Evolutionary conservation across 2,797 vertebrate genomes (phyloP).

Genomic region (Halcyon chelicuti): DNA sequence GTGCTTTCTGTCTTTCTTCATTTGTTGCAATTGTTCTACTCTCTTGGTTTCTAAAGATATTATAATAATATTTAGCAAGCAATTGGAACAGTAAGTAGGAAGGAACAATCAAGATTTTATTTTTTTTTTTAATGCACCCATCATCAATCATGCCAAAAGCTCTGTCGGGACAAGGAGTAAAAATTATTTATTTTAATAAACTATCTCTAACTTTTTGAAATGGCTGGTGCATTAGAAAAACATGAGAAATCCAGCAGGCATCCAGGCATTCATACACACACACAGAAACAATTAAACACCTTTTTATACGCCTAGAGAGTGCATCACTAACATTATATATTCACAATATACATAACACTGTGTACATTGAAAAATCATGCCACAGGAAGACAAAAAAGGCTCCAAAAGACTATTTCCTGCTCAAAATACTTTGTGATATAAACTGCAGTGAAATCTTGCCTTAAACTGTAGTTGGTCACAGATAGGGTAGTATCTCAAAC

Average conservation of each 20-base stretch:
- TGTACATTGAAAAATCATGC: background rate
- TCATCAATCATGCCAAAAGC: background rate
- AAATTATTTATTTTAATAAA: background rate
- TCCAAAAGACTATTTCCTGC: background rate
- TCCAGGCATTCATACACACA: background rate
- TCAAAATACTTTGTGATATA: background rate
- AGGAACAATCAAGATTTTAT: background rate
- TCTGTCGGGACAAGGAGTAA: background rate
- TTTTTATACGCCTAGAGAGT: background rate
- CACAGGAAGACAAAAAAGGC: background rate
- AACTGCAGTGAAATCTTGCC: background rate
- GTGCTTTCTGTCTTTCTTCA: conserved; percentile 84
- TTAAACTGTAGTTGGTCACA: background rate
- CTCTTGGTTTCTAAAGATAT: conserved; percentile 82
- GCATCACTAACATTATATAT: background rate
- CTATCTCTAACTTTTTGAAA: background rate
- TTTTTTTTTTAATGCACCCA: background rate
- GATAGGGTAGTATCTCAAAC: background rate
- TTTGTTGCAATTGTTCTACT: conserved; percentile 82
- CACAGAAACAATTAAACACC: background rate
- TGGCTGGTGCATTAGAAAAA: background rate
- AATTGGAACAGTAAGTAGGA: background rate
- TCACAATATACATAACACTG: background rate
- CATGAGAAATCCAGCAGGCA: background rate
- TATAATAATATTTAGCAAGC: conserved; percentile 42